These are phyloP conservation scores for Bradysia coprophila DNA, from an alignment of 1,140 invertebrate genomes.

Conservation along the genomic window DNA sequence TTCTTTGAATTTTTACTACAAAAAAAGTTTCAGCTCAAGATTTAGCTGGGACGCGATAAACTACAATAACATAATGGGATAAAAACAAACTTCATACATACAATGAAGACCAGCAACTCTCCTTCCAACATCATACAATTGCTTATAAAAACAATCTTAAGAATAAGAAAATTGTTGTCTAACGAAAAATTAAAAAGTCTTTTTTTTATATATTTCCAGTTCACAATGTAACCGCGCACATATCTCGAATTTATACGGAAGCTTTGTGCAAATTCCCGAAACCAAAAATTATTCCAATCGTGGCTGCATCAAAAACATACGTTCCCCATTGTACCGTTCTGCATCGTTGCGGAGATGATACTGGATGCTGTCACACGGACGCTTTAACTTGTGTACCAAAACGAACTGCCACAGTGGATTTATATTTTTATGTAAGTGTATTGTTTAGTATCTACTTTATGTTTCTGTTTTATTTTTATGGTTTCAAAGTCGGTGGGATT, in stretches of 20 bases:
- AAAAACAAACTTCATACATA: too few relatives aligned
- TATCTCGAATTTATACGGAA: conserved; percentile 31
- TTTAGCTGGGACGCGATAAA: too few relatives aligned
- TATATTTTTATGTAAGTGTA: conserved; percentile 52
- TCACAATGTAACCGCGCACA: conserved; percentile 33
- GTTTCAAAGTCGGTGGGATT: too few relatives aligned
- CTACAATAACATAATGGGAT: too few relatives aligned
- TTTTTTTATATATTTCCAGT: too few relatives aligned
- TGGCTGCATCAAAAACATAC: conserved; percentile 42
- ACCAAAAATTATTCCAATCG: conserved; percentile 38
- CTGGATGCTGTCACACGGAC: conserved; percentile 47
- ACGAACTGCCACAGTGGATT: conserved; percentile 35
- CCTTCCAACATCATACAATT: too few relatives aligned
- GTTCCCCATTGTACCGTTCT: conserved; percentile 52
- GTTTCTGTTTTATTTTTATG: conserved; percentile 13
- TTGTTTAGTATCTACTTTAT: background rate
- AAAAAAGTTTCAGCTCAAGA: too few relatives aligned
- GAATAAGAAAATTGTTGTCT: too few relatives aligned
- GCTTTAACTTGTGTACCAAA: conserved; percentile 45
- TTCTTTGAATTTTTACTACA: too few relatives aligned
- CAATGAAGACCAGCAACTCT: too few relatives aligned
- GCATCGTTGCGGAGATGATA: conserved; percentile 56
- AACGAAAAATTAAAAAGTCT: too few relatives aligned
- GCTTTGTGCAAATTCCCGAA: conserved; percentile 40
- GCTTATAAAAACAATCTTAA: too few relatives aligned